Conservation (phyloP, 1,140 invertebrate species). For the Linepithema humile region DNA sequence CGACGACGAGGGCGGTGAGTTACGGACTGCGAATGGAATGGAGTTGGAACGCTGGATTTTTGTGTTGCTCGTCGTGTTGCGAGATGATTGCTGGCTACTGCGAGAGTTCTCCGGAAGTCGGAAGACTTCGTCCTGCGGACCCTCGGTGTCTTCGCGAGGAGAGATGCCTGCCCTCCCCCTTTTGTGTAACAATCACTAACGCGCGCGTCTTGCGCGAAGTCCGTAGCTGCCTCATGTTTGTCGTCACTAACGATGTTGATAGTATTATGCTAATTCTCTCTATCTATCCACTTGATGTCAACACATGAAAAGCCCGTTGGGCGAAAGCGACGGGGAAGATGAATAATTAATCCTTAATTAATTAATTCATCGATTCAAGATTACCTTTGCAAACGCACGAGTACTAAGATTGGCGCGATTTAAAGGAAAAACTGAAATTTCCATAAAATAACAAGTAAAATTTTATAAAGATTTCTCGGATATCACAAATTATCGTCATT, state of each 20-base stretch:
- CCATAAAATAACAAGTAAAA: too few species aligned
- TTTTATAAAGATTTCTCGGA: constrained; percentile 1
- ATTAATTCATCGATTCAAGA: background rate
- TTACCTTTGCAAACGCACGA: background rate
- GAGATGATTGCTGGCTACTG: constrained; percentile 27
- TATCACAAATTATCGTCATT: background rate
- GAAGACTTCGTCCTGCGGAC: background rate
- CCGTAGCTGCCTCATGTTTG: constrained; percentile 61
- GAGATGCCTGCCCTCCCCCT: background rate
- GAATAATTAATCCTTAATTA: background rate
- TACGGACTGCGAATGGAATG: constrained; percentile 68
- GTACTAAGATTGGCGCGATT: background rate
- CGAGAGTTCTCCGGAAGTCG: background rate
- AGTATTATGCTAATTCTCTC: constrained; percentile 48
- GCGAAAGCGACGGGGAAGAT: background rate
- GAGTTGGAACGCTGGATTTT: constrained; percentile 43
- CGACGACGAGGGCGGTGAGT: constrained; percentile 85
- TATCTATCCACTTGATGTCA: background rate
- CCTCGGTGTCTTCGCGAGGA: background rate
- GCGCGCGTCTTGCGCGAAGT: constrained; percentile 44
- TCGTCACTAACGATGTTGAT: constrained; percentile 61
- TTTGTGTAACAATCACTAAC: constrained; percentile 59
- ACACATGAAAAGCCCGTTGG: background rate
- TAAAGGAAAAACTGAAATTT: background rate
- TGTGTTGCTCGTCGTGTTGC: constrained; percentile 63